Conservation (phyloP, 2,797 vertebrate genomes). For the Syngnathus rostellatus region DNA sequence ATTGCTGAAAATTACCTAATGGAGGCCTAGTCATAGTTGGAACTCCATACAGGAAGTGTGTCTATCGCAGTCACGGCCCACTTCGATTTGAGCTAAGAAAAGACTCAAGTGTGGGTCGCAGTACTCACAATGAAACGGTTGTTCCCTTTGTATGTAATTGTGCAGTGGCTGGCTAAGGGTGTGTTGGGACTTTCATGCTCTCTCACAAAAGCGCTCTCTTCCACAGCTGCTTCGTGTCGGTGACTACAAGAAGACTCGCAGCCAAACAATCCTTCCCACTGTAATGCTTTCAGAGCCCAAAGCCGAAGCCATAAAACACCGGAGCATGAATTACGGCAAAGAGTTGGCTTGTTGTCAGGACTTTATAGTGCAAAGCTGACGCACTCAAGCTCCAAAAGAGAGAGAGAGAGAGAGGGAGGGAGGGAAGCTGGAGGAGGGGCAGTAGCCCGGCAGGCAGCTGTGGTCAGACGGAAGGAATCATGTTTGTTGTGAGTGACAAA, state of each 20-base stretch:
- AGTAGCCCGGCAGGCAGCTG: constrained; percentile 30
- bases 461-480: constrained; percentile 60
- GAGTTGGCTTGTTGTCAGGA: constrained; percentile 58
- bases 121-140: constrained; percentile 55
- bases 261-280: constrained; percentile 3
- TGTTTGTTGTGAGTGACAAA: constrained; percentile 57
- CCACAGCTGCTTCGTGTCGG: constrained; percentile 16
- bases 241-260: neutral
- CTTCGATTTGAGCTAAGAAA: constrained; percentile 28
- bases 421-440: constrained; percentile 22
- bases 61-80: neutral
- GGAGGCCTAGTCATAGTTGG: neutral
- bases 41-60: neutral
- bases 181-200: constrained; percentile 7
- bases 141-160: constrained; percentile 52
- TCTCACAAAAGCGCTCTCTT: constrained; percentile 30
- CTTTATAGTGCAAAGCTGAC: constrained; percentile 65
- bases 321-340: constrained; percentile 36
- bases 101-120: constrained; percentile 1
- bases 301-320: constrained; percentile 5
- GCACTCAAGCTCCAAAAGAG: constrained; percentile 49
- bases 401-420: constrained; percentile 27
- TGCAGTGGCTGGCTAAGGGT: constrained; percentile 28
- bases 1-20: too few species aligned
- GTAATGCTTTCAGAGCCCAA: neutral